These are phyloP conservation scores for Poecilia picta DNA, from an alignment of 2,797 vertebrate species.

Conservation along the genomic window DNA sequence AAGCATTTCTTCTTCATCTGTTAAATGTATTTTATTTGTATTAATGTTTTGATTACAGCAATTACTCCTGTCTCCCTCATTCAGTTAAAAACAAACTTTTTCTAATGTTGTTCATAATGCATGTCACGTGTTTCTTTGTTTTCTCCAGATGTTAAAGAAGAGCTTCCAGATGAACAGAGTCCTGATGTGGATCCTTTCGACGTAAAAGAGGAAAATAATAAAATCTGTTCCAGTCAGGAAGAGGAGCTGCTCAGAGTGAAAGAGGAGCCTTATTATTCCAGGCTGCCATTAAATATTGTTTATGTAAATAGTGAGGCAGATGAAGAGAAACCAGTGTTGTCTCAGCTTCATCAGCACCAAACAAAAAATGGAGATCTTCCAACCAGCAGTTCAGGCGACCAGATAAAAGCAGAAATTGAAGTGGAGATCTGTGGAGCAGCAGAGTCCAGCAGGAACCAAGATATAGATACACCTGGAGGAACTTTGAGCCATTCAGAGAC, in stretches of 20 bases:
- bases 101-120: no score
- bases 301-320: not conserved
- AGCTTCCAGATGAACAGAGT: no score
- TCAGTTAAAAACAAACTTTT: no score
- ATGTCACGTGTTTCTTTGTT: no score
- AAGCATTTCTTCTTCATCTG: no score
- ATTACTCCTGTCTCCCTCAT: no score
- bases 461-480: not conserved
- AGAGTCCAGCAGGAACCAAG: not conserved
- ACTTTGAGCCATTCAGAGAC: not conserved
- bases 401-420: not conserved
- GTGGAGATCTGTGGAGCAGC: not conserved
- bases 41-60: no score
- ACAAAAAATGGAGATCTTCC: not conserved
- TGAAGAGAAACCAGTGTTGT: not conserved
- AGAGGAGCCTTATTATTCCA: not conserved
- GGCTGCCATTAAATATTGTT: not conserved
- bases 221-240: not conserved
- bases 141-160: no score
- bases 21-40: no score
- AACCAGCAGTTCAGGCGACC: no score
- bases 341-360: not conserved
- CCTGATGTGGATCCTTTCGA: not conserved
- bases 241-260: not conserved
- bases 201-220: not conserved